Evolutionary conservation across 2,888 invertebrate species (phyloP).

Genomic region (Exephanes ischioxanthus): DNA sequence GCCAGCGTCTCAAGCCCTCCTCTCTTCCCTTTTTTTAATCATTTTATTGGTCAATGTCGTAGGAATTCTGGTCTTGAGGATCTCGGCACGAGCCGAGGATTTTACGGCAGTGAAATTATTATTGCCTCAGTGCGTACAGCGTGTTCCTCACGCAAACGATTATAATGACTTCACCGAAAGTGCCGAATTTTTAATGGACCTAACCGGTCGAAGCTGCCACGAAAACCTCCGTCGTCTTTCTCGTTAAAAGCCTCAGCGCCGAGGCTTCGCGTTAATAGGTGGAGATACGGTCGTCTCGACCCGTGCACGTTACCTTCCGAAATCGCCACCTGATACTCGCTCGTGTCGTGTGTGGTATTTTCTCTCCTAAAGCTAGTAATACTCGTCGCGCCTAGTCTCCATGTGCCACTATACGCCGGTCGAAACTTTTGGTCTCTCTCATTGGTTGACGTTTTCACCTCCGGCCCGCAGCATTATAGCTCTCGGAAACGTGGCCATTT

Average conservation of each 20-base stretch:
- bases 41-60: constrained; percentile 7
- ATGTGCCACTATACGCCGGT: constrained; percentile 18
- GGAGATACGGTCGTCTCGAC: constrained; percentile 13
- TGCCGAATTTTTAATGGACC: constrained; percentile 19
- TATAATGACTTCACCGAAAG: constrained; percentile 2
- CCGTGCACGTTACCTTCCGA: constrained; percentile 40
- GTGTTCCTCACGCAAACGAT: constrained; percentile 4
- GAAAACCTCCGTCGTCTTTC: constrained; percentile 2
- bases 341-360: constrained; percentile 27
- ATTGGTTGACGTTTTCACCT: constrained; percentile 75
- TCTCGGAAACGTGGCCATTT: constrained; percentile 55
- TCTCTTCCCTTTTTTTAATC: constrained; percentile 22
- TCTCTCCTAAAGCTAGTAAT: constrained; percentile 35
- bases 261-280: constrained; percentile 7
- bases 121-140: constrained; percentile 18
- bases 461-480: constrained; percentile 80
- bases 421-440: constrained; percentile 55
- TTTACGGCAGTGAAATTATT: constrained; percentile 3
- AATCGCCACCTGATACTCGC: constrained; percentile 58
- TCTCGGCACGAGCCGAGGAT: not conserved
- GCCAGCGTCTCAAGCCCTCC: not conserved
- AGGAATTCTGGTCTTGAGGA: not conserved
- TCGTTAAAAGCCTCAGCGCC: constrained; percentile 23
- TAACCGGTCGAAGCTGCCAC: not conserved
- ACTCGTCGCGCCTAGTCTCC: constrained; percentile 39